A percentile compares a stretch with the other conserved stretches of the same genome.
These are phyloP conservation scores for Anagyrus pseudococci DNA, from an alignment of 2,888 invertebrate genomes.

Conservation along the genomic window DNA sequence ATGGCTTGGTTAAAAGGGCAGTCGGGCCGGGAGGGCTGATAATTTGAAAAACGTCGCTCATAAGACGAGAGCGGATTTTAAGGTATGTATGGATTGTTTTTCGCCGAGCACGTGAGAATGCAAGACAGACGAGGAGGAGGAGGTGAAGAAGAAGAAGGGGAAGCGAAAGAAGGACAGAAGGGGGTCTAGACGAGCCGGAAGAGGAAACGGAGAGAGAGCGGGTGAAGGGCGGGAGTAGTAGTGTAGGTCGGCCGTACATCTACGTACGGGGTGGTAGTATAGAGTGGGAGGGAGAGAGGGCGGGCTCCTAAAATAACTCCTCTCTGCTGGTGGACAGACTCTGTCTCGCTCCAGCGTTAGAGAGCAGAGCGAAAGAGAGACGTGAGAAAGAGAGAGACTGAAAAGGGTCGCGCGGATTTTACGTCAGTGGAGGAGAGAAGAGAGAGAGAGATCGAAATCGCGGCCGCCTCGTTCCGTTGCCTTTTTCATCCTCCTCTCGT, in stretches of 20 bases:
- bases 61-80: no score
- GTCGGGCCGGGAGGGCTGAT: no score
- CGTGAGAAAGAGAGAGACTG: no score
- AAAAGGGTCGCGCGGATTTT: no score
- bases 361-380: no score
- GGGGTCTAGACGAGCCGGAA: background rate
- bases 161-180: background rate
- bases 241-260: background rate
- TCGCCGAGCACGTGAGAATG: no score
- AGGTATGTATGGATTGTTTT: no score
- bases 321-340: background rate
- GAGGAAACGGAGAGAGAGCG: background rate
- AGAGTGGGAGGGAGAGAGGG: background rate
- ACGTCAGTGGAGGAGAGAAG: no score
- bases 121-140: background rate
- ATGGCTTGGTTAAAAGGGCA: no score
- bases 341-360: background rate
- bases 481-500: background rate
- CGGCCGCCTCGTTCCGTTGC: background rate
- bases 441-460: background rate
- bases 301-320: conserved; percentile 18
- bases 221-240: background rate
- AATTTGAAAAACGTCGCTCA: no score
- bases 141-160: background rate
- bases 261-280: background rate